phyloP scores from a whole-genome alignment of 2,888 invertebrate genomes.

The Drosophila mimica region DNA sequence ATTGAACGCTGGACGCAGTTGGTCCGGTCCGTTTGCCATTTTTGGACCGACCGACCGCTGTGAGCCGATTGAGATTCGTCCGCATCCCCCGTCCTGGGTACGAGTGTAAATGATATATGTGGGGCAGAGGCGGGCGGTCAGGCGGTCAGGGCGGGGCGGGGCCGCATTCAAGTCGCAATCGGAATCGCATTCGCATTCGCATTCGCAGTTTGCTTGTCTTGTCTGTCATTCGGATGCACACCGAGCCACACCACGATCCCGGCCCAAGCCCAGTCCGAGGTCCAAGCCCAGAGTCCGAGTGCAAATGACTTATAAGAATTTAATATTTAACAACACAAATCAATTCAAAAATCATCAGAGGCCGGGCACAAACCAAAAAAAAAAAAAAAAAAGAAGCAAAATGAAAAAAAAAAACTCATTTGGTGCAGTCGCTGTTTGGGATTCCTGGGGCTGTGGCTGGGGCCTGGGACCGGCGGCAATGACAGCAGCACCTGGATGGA shows the following conservation, averaged over 20 bases:
- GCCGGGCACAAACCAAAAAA: slow-evolving; percentile 36
- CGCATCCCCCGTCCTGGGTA: slow-evolving; percentile 28
- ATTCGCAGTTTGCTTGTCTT: slow-evolving; percentile 46
- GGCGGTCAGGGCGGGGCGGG: slow-evolving; percentile 39
- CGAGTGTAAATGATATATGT: slow-evolving; percentile 82
- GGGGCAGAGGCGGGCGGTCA: slow-evolving; percentile 46
- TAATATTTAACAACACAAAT: slow-evolving; percentile 83
- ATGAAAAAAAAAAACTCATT: slow-evolving; percentile 63
- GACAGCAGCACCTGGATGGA: slow-evolving; percentile 41
- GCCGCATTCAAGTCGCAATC: slow-evolving; percentile 31
- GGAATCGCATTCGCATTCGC: slow-evolving; percentile 25
- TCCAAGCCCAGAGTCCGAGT: slow-evolving; percentile 53
- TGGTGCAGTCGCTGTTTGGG: slow-evolving; percentile 58
- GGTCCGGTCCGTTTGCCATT: slow-evolving; percentile 62
- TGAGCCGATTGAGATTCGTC: slow-evolving; percentile 61
- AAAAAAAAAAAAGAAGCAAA: slow-evolving; percentile 1
- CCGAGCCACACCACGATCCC: slow-evolving; percentile 38
- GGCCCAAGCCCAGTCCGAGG: slow-evolving; percentile 4
- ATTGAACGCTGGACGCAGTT: slow-evolving; percentile 26
- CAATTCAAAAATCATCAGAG: slow-evolving; percentile 82
- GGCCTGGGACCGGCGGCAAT: slow-evolving; percentile 16
- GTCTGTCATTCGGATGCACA: slow-evolving; percentile 75
- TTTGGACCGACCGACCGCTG: slow-evolving; percentile 78
- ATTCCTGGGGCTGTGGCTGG: slow-evolving; percentile 27
- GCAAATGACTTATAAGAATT: slow-evolving; percentile 83